Base-by-base conservation (phyloP, 2,113 vertebrate genomes). In the Malurus melanocephalus region DNA sequence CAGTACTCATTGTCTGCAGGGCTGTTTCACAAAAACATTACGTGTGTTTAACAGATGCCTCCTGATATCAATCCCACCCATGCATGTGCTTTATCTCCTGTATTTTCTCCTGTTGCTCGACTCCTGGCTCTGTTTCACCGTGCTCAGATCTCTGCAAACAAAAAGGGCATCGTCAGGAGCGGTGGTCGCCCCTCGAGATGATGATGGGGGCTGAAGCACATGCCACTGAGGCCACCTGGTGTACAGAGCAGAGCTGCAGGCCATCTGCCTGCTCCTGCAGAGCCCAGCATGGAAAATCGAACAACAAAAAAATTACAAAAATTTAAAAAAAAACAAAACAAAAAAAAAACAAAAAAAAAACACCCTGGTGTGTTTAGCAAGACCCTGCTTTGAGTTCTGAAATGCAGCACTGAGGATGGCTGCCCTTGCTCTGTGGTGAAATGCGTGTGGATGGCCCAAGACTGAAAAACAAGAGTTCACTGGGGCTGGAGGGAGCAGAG, bases 171-270 rank as follows among this genome's bases (percentile, higher is more conserved):
- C 18, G 3, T 32, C 84, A 62, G 88, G 66, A 90, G 48, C 3
- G 49, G 20, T 69, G 35, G 68, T 24, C 56, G 64, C 59, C 90
- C 88, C 81, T 88, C 45, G 64, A 80, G 87, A 65, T 71, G 40
- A 65, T 71, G 40, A 33, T 74, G 40, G 24, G 42, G 35, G 28
- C 32, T n/a, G 46, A 93, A 87, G 88, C 45, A 60, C 78, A 94
- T 69, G 80, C 86, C 77, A 26, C 95, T 96, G 94, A 74, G 95
- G 95, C 93, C 95, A 95, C 89, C 95, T 96, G 93, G 88, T 95
- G 94, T 95, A 94, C 90, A 80, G 81, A 79, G 55, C 55, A 82
- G 71, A 76, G 84, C 87, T 93, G 75, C 94, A 95, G 90, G 73
- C 78, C 85, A 65, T 59, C 42, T 60, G 64, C 21, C 51, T n/a